Conservation (phyloP, 2,888 invertebrate species). For the Acrocyrtus sp. region DNA sequence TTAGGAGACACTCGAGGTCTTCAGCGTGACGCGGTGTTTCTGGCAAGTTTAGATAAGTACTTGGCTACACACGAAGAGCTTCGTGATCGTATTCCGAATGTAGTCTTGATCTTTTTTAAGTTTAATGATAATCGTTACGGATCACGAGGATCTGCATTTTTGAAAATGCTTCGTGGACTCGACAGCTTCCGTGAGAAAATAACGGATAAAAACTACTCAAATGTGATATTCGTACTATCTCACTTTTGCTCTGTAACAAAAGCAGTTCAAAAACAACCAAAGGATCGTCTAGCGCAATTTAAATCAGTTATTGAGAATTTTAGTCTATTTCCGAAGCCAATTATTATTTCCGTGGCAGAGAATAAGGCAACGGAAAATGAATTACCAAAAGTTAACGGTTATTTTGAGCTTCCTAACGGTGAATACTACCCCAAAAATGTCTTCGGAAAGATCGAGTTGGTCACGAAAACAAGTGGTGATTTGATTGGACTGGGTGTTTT, state of each 20-base stretch:
- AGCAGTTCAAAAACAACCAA: constrained; percentile 9
- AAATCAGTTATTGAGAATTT: constrained; percentile 32
- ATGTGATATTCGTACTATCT: constrained; percentile 45
- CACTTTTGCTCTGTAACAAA: constrained; percentile 43
- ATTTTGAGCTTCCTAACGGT: constrained; percentile 41
- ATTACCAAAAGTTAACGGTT: constrained; percentile 39
- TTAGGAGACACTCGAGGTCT: constrained; percentile 41
- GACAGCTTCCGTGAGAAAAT: constrained; percentile 34
- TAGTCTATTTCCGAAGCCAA: constrained; percentile 38
- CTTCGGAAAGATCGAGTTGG: constrained; percentile 33
- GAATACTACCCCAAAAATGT: constrained; percentile 49
- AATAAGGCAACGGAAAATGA: constrained; percentile 33
- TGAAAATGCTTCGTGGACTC: constrained; percentile 46
- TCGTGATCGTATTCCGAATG: constrained; percentile 36
- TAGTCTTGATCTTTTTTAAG: constrained; percentile 49
- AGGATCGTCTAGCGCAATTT: background rate
- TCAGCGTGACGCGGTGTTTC: constrained; percentile 30
- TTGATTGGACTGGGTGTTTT: constrained; percentile 36
- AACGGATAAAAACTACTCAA: constrained; percentile 42
- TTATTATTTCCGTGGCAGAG: constrained; percentile 39
- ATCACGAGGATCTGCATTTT: constrained; percentile 28
- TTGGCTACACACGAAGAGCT: constrained; percentile 42
- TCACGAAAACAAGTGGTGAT: constrained; percentile 26
- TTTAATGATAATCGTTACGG: constrained; percentile 48
- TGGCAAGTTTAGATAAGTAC: constrained; percentile 29